These are phyloP conservation scores for Chloropsis hardwickii DNA, from an alignment of 2,113 vertebrate species.

Conservation along the genomic window DNA sequence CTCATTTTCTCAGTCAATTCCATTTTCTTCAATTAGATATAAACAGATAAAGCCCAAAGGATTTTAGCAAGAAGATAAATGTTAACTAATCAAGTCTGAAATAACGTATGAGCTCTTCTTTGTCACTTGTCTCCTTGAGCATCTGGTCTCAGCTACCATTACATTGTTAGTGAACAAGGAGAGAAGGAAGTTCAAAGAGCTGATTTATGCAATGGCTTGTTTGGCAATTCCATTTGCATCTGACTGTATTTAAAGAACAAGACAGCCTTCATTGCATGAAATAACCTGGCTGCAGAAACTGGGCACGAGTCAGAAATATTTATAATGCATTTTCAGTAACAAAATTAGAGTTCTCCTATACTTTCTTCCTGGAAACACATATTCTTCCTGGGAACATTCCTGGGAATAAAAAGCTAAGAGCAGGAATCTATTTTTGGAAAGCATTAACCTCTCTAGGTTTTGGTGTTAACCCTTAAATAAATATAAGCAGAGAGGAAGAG, in stretches of 20 bases:
- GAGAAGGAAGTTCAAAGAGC: not conserved
- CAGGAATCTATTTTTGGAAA: not conserved
- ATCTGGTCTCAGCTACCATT: slow-evolving; percentile 3
- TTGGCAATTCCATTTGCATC: not conserved
- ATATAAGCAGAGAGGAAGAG: not conserved
- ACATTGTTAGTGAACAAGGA: not conserved
- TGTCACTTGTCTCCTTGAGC: not conserved
- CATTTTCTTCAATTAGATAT: not conserved
- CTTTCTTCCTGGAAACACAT: not conserved
- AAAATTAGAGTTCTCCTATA: not conserved
- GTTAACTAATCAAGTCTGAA: slow-evolving; percentile 7
- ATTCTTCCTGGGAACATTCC: not conserved
- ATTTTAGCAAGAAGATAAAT: slow-evolving; percentile 11
- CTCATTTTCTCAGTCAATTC: not conserved
- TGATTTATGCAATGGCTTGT: not conserved
- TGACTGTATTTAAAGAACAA: not conserved
- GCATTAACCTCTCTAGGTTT: not conserved
- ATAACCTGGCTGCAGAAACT: not conserved
- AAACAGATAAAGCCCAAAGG: slow-evolving; percentile 5
- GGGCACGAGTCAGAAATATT: not conserved
- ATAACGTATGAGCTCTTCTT: not conserved
- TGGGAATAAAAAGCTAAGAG: not conserved
- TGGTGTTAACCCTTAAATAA: not conserved
- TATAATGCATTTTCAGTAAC: not conserved
- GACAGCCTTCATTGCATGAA: not conserved